Conservation (phyloP, 2,797 vertebrate genomes). For the Enoplosus armatus region DNA sequence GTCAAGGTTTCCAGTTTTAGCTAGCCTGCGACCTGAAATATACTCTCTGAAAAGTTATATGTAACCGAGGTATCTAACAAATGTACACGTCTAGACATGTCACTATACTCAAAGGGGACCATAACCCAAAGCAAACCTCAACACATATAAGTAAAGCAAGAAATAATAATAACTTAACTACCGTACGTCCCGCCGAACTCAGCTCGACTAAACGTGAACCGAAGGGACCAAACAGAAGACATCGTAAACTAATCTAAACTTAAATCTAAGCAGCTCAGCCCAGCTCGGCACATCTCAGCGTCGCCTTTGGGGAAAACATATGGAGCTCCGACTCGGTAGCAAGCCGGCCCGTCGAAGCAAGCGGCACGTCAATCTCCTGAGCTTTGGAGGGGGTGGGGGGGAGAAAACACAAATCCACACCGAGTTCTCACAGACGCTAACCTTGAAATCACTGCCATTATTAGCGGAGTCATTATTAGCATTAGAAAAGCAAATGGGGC, state of each 20-base stretch:
- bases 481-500: slow-evolving; percentile 85
- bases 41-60: background rate
- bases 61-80: background rate
- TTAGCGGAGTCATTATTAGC: slow-evolving; percentile 81
- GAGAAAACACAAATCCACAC: slow-evolving; percentile 51
- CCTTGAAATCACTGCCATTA: slow-evolving; percentile 83
- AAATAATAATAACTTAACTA: no score
- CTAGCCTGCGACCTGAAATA: background rate
- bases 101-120: background rate
- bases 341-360: slow-evolving; percentile 70
- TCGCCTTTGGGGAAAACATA: slow-evolving; percentile 74
- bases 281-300: slow-evolving; percentile 49
- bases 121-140: background rate
- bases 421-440: slow-evolving; percentile 71
- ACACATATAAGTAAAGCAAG: background rate
- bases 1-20: background rate
- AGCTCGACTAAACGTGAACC: slow-evolving; percentile 13
- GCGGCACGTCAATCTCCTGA: slow-evolving; percentile 75
- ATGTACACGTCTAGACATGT: background rate
- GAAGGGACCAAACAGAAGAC: slow-evolving; percentile 11
- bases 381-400: slow-evolving; percentile 40
- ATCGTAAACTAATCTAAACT: slow-evolving; percentile 15
- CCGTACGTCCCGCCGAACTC: background rate
- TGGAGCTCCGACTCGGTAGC: slow-evolving; percentile 68
- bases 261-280: slow-evolving; percentile 28